phyloP scores from a whole-genome alignment of 1,140 invertebrate genomes.

The Ladona fulva region DNA sequence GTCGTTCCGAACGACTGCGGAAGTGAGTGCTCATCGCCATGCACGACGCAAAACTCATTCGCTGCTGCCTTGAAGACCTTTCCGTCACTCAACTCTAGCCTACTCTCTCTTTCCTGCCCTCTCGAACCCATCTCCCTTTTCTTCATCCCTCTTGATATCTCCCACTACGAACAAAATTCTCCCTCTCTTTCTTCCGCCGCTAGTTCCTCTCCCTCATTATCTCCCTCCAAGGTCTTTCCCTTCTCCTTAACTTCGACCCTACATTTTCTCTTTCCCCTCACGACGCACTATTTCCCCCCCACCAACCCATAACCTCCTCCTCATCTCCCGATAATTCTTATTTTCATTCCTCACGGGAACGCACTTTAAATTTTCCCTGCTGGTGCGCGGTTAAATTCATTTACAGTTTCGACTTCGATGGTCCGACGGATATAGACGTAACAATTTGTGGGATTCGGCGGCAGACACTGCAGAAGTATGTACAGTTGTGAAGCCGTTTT shows the following conservation, averaged over 20 bases:
- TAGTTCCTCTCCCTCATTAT: background rate
- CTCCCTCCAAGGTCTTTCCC: background rate
- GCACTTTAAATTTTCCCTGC: too few species aligned
- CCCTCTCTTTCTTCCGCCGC: background rate
- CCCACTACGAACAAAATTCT: background rate
- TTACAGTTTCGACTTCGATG: too few species aligned
- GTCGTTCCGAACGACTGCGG: background rate
- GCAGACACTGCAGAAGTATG: too few species aligned
- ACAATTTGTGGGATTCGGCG: too few species aligned
- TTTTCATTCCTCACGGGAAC: too few species aligned
- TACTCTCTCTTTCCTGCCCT: background rate
- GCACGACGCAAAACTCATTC: background rate
- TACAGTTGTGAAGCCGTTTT: too few species aligned
- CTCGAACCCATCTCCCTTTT: too few species aligned
- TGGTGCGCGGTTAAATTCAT: too few species aligned
- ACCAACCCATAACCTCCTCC: too few species aligned
- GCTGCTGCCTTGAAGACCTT: background rate
- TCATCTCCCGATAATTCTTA: too few species aligned
- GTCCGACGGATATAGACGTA: too few species aligned
- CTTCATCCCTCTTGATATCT: background rate
- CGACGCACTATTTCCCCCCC: too few species aligned
- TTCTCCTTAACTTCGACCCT: background rate
- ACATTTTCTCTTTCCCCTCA: background rate
- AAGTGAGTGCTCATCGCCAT: slow-evolving; percentile 5
- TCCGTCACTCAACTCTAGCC: background rate